phyloP scores from a whole-genome alignment of 2,888 invertebrate genomes.

The Bembecia ichneumoniformis region DNA sequence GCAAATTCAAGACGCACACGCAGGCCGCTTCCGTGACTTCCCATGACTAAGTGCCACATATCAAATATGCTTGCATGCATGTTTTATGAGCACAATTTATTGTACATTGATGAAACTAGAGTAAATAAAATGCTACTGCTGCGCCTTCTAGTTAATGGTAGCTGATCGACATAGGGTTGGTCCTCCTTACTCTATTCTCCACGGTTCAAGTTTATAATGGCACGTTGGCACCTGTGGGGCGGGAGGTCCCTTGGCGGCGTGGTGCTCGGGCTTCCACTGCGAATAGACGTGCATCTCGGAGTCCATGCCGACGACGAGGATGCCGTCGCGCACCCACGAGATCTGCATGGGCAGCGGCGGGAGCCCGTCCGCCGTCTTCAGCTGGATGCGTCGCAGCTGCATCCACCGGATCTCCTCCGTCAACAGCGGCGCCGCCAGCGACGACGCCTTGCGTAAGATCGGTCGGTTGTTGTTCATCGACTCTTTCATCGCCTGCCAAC shows the following conservation, averaged over 20 bases:
- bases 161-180: too few relatives aligned
- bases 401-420: slow-evolving; percentile 97
- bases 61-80: too few relatives aligned
- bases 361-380: slow-evolving; percentile 94
- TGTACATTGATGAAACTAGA: too few relatives aligned
- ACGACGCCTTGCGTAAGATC: slow-evolving; percentile 90
- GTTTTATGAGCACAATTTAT: too few relatives aligned
- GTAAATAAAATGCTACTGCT: too few relatives aligned
- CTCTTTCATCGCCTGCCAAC: slow-evolving; percentile 81
- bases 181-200: too few relatives aligned
- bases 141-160: too few relatives aligned
- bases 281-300: slow-evolving; percentile 99
- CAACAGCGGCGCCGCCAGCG: slow-evolving; percentile 89
- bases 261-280: slow-evolving; percentile 90
- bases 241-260: slow-evolving; percentile 32
- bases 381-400: slow-evolving; percentile 90
- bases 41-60: too few relatives aligned
- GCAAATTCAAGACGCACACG: too few relatives aligned
- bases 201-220: too few relatives aligned
- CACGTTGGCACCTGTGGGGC: slow-evolving; percentile 37
- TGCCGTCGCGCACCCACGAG: slow-evolving; percentile 98
- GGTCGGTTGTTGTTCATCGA: slow-evolving; percentile 87
- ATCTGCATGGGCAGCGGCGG: slow-evolving; percentile 98
- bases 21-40: too few relatives aligned
- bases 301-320: slow-evolving; percentile 98